Evolutionary conservation across 2,888 invertebrate genomes (phyloP).

Genomic region (Chydorus sphaericus): DNA sequence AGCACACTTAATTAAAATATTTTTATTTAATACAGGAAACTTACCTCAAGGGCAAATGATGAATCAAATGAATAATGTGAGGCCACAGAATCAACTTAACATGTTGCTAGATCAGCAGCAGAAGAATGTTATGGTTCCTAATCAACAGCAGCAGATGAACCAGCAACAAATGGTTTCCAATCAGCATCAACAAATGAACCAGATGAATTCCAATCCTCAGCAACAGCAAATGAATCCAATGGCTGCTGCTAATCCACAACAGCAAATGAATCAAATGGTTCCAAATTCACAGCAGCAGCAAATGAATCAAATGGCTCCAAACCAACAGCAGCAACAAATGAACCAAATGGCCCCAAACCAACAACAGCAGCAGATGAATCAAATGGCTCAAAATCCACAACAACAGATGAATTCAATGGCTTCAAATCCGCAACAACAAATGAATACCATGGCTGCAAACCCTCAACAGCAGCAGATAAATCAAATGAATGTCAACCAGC

Average conservation of each 20-base stretch:
- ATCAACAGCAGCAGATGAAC: conserved; percentile 16
- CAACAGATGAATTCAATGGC: too few species aligned
- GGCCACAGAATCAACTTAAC: conserved; percentile 13
- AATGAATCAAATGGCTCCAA: conserved; percentile 15
- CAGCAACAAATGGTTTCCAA: conserved; percentile 17
- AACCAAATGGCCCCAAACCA: conserved; percentile 16
- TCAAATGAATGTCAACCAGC: too few species aligned
- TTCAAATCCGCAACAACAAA: too few species aligned
- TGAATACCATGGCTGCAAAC: too few species aligned
- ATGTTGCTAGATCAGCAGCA: conserved; percentile 16
- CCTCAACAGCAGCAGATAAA: conserved; percentile 17
- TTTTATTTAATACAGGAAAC: neutral
- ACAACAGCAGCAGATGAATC: conserved; percentile 15
- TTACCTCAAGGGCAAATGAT: conserved; percentile 2
- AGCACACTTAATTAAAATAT: neutral
- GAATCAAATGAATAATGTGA: neutral
- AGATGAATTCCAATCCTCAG: conserved; percentile 8
- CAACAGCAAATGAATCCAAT: conserved; percentile 12
- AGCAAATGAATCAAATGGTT: conserved; percentile 16
- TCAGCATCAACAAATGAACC: conserved; percentile 17
- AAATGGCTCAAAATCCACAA: conserved; percentile 16
- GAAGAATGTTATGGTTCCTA: conserved; percentile 13
- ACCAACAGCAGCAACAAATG: conserved; percentile 17
- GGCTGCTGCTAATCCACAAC: too few species aligned
- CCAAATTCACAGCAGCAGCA: conserved; percentile 17